A percentile compares a stretch with the other conserved stretches of the same genome.
These are phyloP conservation scores for Colletes latitarsis DNA, from an alignment of 1,140 invertebrate genomes.

Conservation along the genomic window DNA sequence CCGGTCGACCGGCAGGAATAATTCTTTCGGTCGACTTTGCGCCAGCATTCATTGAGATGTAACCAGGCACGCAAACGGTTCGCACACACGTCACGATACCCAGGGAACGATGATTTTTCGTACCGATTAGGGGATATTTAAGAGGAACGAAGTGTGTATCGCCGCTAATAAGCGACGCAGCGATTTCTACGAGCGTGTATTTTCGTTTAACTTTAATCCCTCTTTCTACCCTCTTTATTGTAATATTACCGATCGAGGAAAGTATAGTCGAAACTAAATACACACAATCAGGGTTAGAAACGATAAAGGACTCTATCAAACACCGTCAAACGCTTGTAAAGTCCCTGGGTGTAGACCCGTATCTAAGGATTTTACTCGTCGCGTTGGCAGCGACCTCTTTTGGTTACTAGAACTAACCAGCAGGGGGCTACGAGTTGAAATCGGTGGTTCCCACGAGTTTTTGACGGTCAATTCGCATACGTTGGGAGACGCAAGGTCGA, in stretches of 20 bases:
- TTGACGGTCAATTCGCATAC: too few relatives aligned
- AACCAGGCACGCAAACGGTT: constrained; percentile 59
- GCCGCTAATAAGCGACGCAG: constrained; percentile 29
- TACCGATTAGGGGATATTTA: constrained; percentile 35
- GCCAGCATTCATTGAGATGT: constrained; percentile 59
- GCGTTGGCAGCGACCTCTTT: too few relatives aligned
- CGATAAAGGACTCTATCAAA: too few relatives aligned
- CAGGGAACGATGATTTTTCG: constrained; percentile 42
- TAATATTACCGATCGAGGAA: neutral
- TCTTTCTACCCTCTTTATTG: neutral
- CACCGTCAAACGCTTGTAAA: too few relatives aligned
- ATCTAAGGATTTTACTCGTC: too few relatives aligned
- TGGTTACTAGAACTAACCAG: too few relatives aligned
- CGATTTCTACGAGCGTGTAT: constrained; percentile 10
- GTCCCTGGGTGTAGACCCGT: too few relatives aligned
- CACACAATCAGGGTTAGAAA: too few relatives aligned
- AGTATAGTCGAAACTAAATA: neutral
- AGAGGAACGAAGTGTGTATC: constrained; percentile 28
- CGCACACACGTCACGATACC: constrained; percentile 44
- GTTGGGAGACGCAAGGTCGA: too few relatives aligned
- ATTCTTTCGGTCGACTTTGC: constrained; percentile 46
- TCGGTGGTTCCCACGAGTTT: too few relatives aligned
- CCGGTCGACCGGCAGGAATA: constrained; percentile 10
- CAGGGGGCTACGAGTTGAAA: too few relatives aligned
- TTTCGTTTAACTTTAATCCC: neutral